Evolutionary conservation across 2,888 invertebrate species (phyloP).

Genomic region (Macrophya annulata): DNA sequence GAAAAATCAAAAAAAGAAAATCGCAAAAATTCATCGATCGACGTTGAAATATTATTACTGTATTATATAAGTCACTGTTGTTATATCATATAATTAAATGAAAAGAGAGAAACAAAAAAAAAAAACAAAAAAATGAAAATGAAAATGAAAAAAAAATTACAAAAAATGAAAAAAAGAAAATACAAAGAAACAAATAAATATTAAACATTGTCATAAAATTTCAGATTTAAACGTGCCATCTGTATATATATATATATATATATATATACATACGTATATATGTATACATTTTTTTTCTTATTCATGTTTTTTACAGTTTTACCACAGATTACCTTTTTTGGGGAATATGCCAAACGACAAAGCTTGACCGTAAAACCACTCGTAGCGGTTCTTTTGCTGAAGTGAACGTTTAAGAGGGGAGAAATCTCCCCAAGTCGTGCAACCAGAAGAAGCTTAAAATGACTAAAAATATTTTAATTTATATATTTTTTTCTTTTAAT

Average conservation of each 20-base stretch:
- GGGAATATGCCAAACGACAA: not conserved
- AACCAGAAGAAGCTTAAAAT: constrained; percentile 22
- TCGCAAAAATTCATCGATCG: constrained; percentile 7
- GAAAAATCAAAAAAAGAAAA: not conserved
- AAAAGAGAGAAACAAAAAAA: not conserved
- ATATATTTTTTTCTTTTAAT: not conserved
- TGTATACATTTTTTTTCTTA: not conserved
- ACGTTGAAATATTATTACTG: constrained; percentile 35
- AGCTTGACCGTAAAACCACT: constrained; percentile 17
- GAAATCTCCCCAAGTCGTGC: not conserved
- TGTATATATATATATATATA: not conserved
- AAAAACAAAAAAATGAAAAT: not conserved
- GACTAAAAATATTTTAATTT: not conserved
- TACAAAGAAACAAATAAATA: constrained; percentile 6
- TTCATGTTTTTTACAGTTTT: not conserved
- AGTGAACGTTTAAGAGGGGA: not conserved
- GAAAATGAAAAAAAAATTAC: not conserved
- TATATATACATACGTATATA: not conserved
- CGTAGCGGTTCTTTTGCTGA: constrained; percentile 16
- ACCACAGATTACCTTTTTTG: not conserved
- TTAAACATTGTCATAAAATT: constrained; percentile 37
- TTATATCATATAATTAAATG: constrained; percentile 25
- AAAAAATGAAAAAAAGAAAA: not conserved
- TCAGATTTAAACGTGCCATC: not conserved
- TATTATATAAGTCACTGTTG: constrained; percentile 43